Base-by-base conservation (phyloP, 1,140 invertebrate genomes). In the Drosophila quadrilineata region DNA sequence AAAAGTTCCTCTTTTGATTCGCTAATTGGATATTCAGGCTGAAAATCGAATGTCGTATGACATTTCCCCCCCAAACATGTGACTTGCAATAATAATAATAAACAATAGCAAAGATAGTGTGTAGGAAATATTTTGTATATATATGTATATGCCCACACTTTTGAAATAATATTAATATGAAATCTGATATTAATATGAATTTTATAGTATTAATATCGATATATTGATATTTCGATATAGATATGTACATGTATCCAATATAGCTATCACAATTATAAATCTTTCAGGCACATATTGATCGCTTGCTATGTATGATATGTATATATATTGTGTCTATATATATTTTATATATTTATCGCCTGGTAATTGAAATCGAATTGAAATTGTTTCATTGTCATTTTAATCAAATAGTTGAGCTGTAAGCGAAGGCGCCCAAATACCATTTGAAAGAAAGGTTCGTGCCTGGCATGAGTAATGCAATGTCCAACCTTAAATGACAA, bases 21-120 rank as follows among this genome's bases (percentile, higher is more conserved):
- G 56, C 45, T 59, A 59, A 59, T 59, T 59, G 56, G 56, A 59
- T 59, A 59, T 59, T 48, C 41, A 40, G 36, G 21, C 56, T 59
- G 43, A 59, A 59, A 59, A 59, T 54, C 50, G 54, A 58, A 58
- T 58, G 41, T 58, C 41, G 54, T 41, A 17, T 48, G 54, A 48
- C 54, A 58, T 46, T 48, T 58, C n/a, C n/a, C n/a, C n/a, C n/a
- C n/a, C n/a, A n/a, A 36, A 48, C 54, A 58, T 58, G 54, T 58
- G 54, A 58, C 54, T 58, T 48, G 29, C 41, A 58, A 35, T 31
- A 46, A 46, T 28, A 4, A 38, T 22, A 22, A 22, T 14, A 33
- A 35, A n/a, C n/a, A n/a, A n/a, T n/a, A n/a, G n/a, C n/a, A 57
- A 31, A 35, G 28, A 46, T 46, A 56, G 40, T 21, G 40, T 41